phyloP scores from a whole-genome alignment of 2,113 vertebrate genomes.

The Hipposideros armiger region DNA sequence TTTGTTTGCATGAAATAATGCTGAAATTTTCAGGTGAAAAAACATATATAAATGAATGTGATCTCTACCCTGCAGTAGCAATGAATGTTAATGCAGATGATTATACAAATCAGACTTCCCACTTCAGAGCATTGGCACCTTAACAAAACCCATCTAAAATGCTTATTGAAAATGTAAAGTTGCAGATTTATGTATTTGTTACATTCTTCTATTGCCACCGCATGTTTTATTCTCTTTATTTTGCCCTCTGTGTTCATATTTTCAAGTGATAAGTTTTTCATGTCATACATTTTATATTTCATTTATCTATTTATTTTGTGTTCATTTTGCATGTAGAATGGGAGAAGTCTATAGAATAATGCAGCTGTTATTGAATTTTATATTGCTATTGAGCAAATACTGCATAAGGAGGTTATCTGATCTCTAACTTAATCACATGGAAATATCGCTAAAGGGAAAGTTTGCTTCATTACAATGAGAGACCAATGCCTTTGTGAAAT shows the following conservation, averaged over 20 bases:
- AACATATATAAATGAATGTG: constrained; percentile 50
- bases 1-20: background rate
- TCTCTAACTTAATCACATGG: constrained; percentile 85
- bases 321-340: constrained; percentile 85
- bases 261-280: constrained; percentile 85
- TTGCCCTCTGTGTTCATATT: constrained; percentile 82
- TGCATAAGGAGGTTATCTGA: constrained; percentile 85
- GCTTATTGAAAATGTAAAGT: constrained; percentile 71
- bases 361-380: constrained; percentile 85
- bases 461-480: constrained; percentile 84
- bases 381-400: constrained; percentile 86
- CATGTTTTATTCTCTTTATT: constrained; percentile 82
- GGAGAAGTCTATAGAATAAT: constrained; percentile 86
- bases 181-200: constrained; percentile 72
- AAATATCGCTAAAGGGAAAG: constrained; percentile 85
- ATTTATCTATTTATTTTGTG: constrained; percentile 87
- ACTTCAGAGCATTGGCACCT: constrained; percentile 10
- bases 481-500: constrained; percentile 83
- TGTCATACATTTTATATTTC: constrained; percentile 87
- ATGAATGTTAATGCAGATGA: constrained; percentile 69
- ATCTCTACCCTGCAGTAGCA: constrained; percentile 16
- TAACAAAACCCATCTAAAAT: constrained; percentile 73
- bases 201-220: constrained; percentile 72
- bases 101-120: constrained; percentile 60
- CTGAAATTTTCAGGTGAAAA: background rate